phyloP scores from a whole-genome alignment of 1,140 invertebrate genomes.

The Zophobas morio region DNA sequence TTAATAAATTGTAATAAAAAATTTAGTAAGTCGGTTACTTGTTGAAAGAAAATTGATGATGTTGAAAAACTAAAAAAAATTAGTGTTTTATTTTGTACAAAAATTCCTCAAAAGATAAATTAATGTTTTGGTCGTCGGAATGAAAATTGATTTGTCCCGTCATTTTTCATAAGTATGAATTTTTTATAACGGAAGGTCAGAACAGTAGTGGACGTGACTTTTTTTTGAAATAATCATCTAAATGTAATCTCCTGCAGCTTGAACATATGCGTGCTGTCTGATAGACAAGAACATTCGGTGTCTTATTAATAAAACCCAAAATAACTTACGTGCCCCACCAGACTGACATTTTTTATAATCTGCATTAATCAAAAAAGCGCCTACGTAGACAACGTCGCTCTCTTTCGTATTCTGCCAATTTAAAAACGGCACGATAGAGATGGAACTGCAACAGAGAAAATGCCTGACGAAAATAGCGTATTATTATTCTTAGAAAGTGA shows the following conservation, averaged over 20 bases:
- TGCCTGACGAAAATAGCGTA: constrained; percentile 58
- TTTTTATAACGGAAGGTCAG: constrained; percentile 6
- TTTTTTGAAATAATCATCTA: constrained; percentile 21
- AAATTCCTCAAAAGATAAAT: too few species aligned
- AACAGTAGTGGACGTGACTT: constrained; percentile 24
- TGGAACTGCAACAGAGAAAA: constrained; percentile 14
- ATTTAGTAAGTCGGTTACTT: too few species aligned
- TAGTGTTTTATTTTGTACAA: too few species aligned
- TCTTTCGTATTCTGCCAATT: constrained; percentile 44
- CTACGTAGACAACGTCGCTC: constrained; percentile 50
- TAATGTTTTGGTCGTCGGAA: too few species aligned
- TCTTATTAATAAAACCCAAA: constrained; percentile 64
- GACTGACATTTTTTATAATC: constrained; percentile 62
- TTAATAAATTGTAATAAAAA: too few species aligned
- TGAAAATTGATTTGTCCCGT: not conserved
- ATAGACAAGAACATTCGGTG: constrained; percentile 63
- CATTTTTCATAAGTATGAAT: constrained; percentile 23
- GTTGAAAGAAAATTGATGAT: too few species aligned
- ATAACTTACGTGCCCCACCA: constrained; percentile 58
- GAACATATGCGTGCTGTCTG: constrained; percentile 51
- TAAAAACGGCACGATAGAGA: constrained; percentile 32
- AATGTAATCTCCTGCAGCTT: constrained; percentile 52
- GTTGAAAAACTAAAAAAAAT: too few species aligned
- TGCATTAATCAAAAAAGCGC: constrained; percentile 61
- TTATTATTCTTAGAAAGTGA: constrained; percentile 63